Base-by-base conservation (phyloP, 2,797 vertebrate species). In the Bucorvus abyssinicus region DNA sequence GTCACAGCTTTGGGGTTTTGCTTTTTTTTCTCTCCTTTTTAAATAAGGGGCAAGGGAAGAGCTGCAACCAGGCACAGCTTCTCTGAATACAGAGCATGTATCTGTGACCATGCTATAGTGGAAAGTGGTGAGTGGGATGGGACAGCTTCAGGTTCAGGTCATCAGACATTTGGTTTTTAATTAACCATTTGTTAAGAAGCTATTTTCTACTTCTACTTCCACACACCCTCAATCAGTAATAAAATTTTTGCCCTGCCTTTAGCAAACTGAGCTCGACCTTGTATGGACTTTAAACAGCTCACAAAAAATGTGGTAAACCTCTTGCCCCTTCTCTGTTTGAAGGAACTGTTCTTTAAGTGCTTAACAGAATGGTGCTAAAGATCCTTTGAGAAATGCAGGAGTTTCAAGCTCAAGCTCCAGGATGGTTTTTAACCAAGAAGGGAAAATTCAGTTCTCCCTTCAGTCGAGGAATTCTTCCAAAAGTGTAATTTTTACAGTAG, bases 241-340 rank as follows among this genome's bases (percentile, higher is more conserved):
- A 65, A 76, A 90, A 74, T 80, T 64, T 70, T 85, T 57, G 44
- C n/a, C 30, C 70, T 80, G 75, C 36, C 56, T 63, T 93, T 38
- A 87, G 77, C 69, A 80, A 77, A 50, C 64, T 60, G 80, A 88
- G 90, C 78, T 67, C 56, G 80, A 50, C 30, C 50, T 86, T 80
- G 79, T 7, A 93, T 63, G 82, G 92, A 94, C 91, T 94, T 94
- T 70, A 67, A 92, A 69, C n/a, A 86, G 64, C 76, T 83, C 68
- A 77, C 68, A 83, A 95, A 94, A 88, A 95, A 94, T 85, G 93
- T 68, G 74, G 49, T 77, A 92, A 94, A 94, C 36, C 79, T 86
- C 79, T 73, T 77, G 64, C 27, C 61, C 79, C 44, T 82, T 85
- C 85, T 59, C 68, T 47, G 16, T 91, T 57, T 70, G 50, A 85